phyloP scores from a whole-genome alignment of 1,140 invertebrate genomes.

The Ditylenchus dipsaci region DNA sequence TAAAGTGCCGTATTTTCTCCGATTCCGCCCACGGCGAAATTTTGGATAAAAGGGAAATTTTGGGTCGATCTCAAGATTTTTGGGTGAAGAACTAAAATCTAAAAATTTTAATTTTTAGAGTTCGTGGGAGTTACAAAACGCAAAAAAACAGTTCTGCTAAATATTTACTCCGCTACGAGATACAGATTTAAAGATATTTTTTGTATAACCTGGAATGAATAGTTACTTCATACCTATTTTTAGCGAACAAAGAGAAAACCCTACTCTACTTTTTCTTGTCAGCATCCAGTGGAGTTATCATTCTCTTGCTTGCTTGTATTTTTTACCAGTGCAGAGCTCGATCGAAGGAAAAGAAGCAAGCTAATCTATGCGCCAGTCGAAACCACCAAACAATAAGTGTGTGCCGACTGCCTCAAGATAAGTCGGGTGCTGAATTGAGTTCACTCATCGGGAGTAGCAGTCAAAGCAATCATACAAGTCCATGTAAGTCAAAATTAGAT shows the following conservation, averaged over 20 bases:
- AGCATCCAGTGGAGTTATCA: conserved; percentile 27
- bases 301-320: conserved; percentile 34
- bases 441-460: conserved; percentile 26
- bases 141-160: too few relatives aligned
- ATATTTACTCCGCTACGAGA: too few relatives aligned
- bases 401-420: neutral
- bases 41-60: too few relatives aligned
- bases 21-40: too few relatives aligned
- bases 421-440: conserved; percentile 7
- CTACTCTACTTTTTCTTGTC: conserved; percentile 39
- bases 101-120: too few relatives aligned
- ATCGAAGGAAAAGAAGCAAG: neutral
- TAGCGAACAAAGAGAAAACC: conserved; percentile 40
- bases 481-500: conserved; percentile 9
- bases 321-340: conserved; percentile 35
- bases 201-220: too few relatives aligned
- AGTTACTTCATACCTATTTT: neutral
- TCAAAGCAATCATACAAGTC: conserved; percentile 6
- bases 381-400: neutral
- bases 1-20: too few relatives aligned
- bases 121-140: too few relatives aligned
- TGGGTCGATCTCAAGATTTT: too few relatives aligned
- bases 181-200: too few relatives aligned
- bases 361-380: neutral
- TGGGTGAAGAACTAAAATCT: too few relatives aligned